These are phyloP conservation scores for Heterocephalus glaber DNA, from an alignment of 2,113 vertebrate species.

Conservation along the genomic window DNA sequence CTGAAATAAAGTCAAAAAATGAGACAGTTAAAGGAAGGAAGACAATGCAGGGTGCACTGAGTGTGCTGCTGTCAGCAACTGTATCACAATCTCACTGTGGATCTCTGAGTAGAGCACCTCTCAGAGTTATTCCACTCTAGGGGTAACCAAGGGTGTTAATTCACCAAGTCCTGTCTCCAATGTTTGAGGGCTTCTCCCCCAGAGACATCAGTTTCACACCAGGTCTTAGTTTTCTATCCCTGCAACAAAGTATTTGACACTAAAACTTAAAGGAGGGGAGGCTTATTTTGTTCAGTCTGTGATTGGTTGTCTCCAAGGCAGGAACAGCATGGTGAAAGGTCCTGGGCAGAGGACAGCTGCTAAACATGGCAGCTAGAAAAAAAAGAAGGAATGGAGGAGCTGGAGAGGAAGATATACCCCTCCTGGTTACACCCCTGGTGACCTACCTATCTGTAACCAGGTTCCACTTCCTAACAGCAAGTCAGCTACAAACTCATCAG, in stretches of 20 bases:
- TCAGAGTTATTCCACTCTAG: not conserved
- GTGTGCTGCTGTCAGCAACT: not conserved
- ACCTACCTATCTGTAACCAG: not conserved
- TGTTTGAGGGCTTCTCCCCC: not conserved
- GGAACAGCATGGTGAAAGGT: not conserved
- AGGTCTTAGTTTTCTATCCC: not conserved
- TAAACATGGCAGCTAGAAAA: not conserved
- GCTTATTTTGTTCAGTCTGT: not conserved
- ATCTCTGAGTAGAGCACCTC: not conserved
- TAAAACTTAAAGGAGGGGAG: not conserved
- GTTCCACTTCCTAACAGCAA: not conserved
- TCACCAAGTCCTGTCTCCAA: not conserved
- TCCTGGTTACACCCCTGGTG: not conserved
- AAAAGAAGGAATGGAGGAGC: not conserved
- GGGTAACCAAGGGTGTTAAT: not conserved
- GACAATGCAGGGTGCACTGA: not conserved
- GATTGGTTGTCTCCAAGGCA: not conserved
- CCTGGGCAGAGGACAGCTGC: not conserved
- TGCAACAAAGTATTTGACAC: not conserved
- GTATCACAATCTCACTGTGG: not conserved
- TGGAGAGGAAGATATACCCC: not conserved
- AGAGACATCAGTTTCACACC: not conserved
- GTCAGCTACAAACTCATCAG: not conserved
- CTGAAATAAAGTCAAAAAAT: not conserved
- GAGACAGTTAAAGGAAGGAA: constrained; percentile 33